phyloP scores from a whole-genome alignment of 1,140 invertebrate species.

The Drosophila guanche region DNA sequence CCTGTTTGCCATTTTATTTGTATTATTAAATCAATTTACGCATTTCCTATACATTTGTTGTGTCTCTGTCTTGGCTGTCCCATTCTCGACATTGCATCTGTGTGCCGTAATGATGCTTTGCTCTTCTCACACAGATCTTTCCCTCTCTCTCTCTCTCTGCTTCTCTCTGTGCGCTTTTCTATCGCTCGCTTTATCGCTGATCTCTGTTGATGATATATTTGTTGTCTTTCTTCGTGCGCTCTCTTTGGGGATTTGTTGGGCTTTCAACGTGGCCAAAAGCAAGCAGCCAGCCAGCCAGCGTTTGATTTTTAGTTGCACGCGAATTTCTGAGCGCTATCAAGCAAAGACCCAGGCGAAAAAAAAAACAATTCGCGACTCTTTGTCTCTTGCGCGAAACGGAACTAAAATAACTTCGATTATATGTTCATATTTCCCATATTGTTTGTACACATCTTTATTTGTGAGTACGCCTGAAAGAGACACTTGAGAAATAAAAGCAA shows the following conservation, averaged over 20 bases:
- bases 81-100: slow-evolving; percentile 48
- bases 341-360: slow-evolving; percentile 33
- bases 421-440: slow-evolving; percentile 79
- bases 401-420: slow-evolving; percentile 65
- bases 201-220: slow-evolving; percentile 32
- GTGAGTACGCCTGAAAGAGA: slow-evolving; percentile 64
- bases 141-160: not conserved
- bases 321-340: slow-evolving; percentile 72
- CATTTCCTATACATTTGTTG: slow-evolving; percentile 75
- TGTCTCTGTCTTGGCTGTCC: slow-evolving; percentile 73
- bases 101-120: slow-evolving; percentile 13
- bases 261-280: slow-evolving; percentile 68
- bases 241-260: slow-evolving; percentile 33
- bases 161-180: slow-evolving; percentile 14
- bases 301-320: slow-evolving; percentile 80
- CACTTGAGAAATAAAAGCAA: slow-evolving; percentile 2
- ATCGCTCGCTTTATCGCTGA: slow-evolving; percentile 29
- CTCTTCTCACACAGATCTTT: slow-evolving; percentile 16
- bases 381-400: slow-evolving; percentile 27
- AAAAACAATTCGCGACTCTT: slow-evolving; percentile 28
- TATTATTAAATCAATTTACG: slow-evolving; percentile 80
- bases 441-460: slow-evolving; percentile 75
- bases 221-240: slow-evolving; percentile 46
- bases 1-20: slow-evolving; percentile 67
- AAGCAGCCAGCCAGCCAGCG: slow-evolving; percentile 54